Conservation (phyloP, 2,797 vertebrate species). For the Enteromius paludinosus region DNA sequence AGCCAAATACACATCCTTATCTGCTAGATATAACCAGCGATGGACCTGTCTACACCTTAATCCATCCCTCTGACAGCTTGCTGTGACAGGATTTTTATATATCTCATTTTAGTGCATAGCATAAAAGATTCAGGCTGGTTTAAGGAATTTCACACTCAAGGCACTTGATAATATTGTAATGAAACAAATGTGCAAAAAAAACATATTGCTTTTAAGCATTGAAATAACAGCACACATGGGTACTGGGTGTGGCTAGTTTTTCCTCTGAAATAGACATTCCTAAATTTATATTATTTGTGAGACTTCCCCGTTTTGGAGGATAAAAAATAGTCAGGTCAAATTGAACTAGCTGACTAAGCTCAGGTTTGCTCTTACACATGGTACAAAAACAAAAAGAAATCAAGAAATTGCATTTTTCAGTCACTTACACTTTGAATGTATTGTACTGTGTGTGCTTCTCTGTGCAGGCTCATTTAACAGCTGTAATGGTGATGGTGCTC, state of each 20-base stretch:
- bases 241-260: neutral
- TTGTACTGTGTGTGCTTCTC: constrained; percentile 8
- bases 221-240: neutral
- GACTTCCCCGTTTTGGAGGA: neutral
- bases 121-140: constrained; percentile 5
- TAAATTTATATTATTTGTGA: neutral
- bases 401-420: neutral
- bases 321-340: neutral
- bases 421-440: neutral
- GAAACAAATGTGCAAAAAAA: neutral
- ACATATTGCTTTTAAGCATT: neutral
- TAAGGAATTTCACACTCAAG: neutral
- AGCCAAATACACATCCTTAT: constrained; percentile 45
- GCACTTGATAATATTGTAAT: neutral
- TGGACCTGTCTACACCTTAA: constrained; percentile 37
- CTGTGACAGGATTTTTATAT: constrained; percentile 50
- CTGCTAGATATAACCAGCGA: constrained; percentile 37
- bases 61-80: constrained; percentile 49
- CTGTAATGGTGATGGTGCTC: neutral
- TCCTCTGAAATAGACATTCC: neutral
- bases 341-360: neutral
- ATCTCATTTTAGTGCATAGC: constrained; percentile 13
- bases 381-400: constrained; percentile 12
- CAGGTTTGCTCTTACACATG: neutral
- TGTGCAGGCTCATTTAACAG: constrained; percentile 30